phyloP scores from a whole-genome alignment of 2,888 invertebrate species.

The Liposcelis brunnea region DNA sequence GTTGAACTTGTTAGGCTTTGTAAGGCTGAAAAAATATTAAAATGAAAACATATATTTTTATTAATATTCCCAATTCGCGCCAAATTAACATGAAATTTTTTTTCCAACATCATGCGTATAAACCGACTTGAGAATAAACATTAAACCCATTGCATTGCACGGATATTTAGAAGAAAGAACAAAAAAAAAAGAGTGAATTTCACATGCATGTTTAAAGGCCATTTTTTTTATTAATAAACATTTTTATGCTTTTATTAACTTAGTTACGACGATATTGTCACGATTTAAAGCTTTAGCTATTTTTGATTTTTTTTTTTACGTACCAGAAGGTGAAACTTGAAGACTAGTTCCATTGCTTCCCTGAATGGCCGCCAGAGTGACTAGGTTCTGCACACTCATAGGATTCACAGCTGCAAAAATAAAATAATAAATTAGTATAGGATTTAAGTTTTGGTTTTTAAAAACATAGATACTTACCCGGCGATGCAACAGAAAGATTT shows the following conservation, averaged over 20 bases:
- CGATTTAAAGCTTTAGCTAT: conserved; percentile 10
- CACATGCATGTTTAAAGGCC: too few species aligned
- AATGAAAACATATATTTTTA: neutral
- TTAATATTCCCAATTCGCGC: too few species aligned
- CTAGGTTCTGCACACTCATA: conserved; percentile 80
- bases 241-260: too few species aligned
- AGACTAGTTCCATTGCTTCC: conserved; percentile 39
- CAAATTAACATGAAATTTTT: too few species aligned
- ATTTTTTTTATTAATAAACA: too few species aligned
- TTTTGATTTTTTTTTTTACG: conserved; percentile 18
- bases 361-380: conserved; percentile 72
- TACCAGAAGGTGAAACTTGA: conserved; percentile 35
- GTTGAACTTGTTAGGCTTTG: conserved; percentile 1
- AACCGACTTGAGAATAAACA: too few species aligned
- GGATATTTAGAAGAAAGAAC: too few species aligned
- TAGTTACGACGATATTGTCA: too few species aligned
- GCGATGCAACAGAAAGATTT: conserved; percentile 27
- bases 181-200: too few species aligned
- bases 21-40: conserved; percentile 3
- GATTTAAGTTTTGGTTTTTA: neutral
- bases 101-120: too few species aligned
- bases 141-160: too few species aligned
- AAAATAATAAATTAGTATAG: conserved; percentile 8
- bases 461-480: conserved; percentile 21
- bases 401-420: conserved; percentile 30